Evolutionary conservation across 2,888 invertebrate species (phyloP).

Genomic region (Stomorhina lunata): DNA sequence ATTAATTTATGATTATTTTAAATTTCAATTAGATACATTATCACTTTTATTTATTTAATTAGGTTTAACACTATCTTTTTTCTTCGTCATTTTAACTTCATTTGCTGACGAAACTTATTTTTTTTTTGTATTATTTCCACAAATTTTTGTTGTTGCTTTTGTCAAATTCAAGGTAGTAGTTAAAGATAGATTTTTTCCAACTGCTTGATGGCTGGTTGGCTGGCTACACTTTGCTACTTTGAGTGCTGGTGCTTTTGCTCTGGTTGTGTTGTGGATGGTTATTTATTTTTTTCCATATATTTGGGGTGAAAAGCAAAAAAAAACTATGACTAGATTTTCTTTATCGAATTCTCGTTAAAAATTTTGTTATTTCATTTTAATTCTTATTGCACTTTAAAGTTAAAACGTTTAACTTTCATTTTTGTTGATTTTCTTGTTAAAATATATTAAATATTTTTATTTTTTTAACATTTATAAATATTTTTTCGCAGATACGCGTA

Average conservation of each 20-base stretch:
- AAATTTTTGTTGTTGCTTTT: slow-evolving; percentile 27
- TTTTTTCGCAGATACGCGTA: slow-evolving; percentile 40
- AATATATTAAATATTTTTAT: slow-evolving; percentile 34
- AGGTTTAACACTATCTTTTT: slow-evolving; percentile 29
- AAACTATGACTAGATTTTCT: slow-evolving; percentile 65
- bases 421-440: not conserved
- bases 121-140: no score
- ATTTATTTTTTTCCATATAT: no score
- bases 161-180: slow-evolving; percentile 59
- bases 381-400: slow-evolving; percentile 39
- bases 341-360: slow-evolving; percentile 8
- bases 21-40: not conserved
- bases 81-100: slow-evolving; percentile 16
- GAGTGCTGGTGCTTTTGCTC: slow-evolving; percentile 12
- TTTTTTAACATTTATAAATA: slow-evolving; percentile 30
- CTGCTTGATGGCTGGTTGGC: no score
- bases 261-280: slow-evolving; percentile 28
- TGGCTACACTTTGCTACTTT: no score
- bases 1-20: slow-evolving; percentile 1
- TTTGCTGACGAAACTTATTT: slow-evolving; percentile 59
- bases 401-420: not conserved
- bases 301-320: slow-evolving; percentile 41
- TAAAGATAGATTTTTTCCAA: slow-evolving; percentile 57
- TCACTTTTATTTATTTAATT: not conserved
- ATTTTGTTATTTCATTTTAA: slow-evolving; percentile 22